phyloP scores from a whole-genome alignment of 2,888 invertebrate genomes.

The Copidosoma aretas region DNA sequence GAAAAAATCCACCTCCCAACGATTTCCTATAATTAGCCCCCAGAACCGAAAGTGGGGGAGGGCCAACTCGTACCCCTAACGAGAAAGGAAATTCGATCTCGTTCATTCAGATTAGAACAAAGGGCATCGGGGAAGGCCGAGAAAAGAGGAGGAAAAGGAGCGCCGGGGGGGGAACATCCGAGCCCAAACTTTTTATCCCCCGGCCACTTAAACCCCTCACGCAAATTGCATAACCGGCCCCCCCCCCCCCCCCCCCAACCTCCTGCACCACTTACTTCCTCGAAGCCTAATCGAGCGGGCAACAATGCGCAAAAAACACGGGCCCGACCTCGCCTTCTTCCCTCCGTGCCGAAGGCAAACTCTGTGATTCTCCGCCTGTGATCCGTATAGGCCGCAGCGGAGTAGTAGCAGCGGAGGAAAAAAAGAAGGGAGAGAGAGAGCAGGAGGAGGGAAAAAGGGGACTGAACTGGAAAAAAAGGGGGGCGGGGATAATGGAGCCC shows the following conservation, averaged over 20 bases:
- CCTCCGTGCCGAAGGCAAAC: background rate
- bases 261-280: no score
- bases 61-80: background rate
- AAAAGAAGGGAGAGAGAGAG: background rate
- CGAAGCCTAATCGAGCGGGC: slow-evolving; percentile 12
- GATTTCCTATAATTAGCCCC: no score
- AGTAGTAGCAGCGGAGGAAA: slow-evolving; percentile 19
- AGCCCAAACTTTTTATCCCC: slow-evolving; percentile 10
- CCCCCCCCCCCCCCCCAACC: background rate
- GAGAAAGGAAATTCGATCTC: slow-evolving; percentile 3
- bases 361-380: background rate
- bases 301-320: slow-evolving; percentile 26
- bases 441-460: slow-evolving; percentile 10
- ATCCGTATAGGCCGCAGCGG: background rate
- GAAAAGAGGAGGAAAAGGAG: no score
- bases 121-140: background rate
- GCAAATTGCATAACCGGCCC: slow-evolving; percentile 18
- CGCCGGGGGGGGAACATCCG: background rate
- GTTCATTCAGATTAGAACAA: slow-evolving; percentile 10
- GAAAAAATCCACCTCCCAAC: no score
- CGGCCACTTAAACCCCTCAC: slow-evolving; percentile 11
- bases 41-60: no score
- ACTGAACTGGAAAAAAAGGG: slow-evolving; percentile 33
- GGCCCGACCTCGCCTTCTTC: slow-evolving; percentile 16
- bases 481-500: slow-evolving; percentile 30